phyloP scores from a whole-genome alignment of 2,888 invertebrate species.

The Sphaerophoria rueppellii region DNA sequence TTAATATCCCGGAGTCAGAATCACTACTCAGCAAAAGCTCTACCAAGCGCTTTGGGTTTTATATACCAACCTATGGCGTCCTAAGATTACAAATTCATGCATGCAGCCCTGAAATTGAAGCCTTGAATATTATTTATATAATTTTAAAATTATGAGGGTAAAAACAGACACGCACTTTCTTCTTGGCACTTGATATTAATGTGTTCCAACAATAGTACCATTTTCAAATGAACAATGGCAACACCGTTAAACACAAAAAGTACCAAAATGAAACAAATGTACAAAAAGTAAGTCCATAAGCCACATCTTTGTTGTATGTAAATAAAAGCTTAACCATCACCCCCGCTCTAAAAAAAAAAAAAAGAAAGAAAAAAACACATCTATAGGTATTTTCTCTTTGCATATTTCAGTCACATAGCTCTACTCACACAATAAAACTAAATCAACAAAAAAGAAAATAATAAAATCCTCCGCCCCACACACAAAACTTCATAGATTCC shows the following conservation, averaged over 20 bases:
- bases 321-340: conserved; percentile 62
- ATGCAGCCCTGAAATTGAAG: too few species aligned
- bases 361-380: conserved; percentile 12
- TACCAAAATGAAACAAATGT: neutral
- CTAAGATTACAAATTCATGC: too few species aligned
- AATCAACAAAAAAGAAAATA: conserved; percentile 42
- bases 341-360: conserved; percentile 45
- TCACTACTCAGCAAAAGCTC: too few species aligned
- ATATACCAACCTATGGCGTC: too few species aligned
- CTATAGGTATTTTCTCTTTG: conserved; percentile 66
- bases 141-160: too few species aligned
- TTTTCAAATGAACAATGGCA: conserved; percentile 42
- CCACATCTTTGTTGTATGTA: conserved; percentile 33
- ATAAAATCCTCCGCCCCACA: conserved; percentile 4
- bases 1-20: too few species aligned
- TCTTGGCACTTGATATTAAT: too few species aligned
- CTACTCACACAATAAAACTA: conserved; percentile 72
- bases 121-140: too few species aligned
- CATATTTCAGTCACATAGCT: conserved; percentile 81
- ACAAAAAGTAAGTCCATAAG: conserved; percentile 31
- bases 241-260: conserved; percentile 25
- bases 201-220: neutral
- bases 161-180: too few species aligned
- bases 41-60: too few species aligned
- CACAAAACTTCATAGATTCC: conserved; percentile 29